Evolutionary conservation across 23 tunicate species (phyloP), one percentile per base, ranked within the genome.

Genomic region (Ciona savignyi): DNA sequence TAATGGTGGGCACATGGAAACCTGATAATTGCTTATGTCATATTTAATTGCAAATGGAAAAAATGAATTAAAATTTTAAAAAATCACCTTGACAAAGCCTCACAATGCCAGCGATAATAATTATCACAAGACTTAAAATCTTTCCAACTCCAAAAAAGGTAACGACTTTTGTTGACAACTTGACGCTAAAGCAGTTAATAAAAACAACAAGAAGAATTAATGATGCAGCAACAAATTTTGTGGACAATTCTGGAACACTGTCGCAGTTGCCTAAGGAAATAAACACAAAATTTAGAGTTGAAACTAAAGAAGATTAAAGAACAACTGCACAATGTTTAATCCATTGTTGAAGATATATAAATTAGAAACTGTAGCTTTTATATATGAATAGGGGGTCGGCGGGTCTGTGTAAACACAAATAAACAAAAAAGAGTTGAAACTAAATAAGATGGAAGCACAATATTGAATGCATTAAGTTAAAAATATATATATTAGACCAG

Each of bases 131-230:
- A 49, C 96, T 80, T 63, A 95, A 61, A 30, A 89, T 73, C 67
- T 95, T 95, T 27, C 99, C 99, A 56, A 83, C 60, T 22, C 91
- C 80, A 65, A 95, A 89, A 23, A 95, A 48, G 0, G 83, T 87
- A 4, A 95, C 66, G 29, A 89, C 74, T 62, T 74, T 73, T 27
- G 90, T 77, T 23, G 99, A 79, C 31, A 77, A 60, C 67, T 95
- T 95, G n/a, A 95, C 99, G 33, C 92, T 83, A 64, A 48, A 33
- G 78, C 96, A 83, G 74, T 95, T 95, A 69, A 89, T 64, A 66
- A 73, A 79, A 1, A 95, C 86, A 0, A 84, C 78, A 23, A 74
- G 51, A 32, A 96, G 62, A 32, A 95, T 83, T 21, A 88, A 66
- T 25, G 33, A 69, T 11, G 79, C 78, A 4, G 96, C 99, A 22